Percentiles rank a stretch among this genome's conserved stretches.
Conservation (phyloP, 2,888 invertebrate genomes). For the Pelosia muscerda region DNA sequence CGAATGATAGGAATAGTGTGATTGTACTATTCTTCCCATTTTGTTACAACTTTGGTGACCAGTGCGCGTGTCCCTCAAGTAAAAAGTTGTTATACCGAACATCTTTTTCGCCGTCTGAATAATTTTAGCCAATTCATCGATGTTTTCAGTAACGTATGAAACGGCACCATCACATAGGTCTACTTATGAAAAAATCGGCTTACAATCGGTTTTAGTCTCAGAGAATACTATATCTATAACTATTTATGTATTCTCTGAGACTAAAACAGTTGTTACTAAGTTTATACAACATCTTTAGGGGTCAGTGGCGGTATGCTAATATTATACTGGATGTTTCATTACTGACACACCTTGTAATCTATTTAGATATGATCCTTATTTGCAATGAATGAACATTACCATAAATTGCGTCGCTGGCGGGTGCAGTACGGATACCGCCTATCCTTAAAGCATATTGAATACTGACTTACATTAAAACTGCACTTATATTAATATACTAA, state of each 20-base stretch:
- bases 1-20: not conserved
- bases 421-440: slow-evolving; percentile 56
- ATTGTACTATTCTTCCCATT: not conserved
- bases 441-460: slow-evolving; percentile 63
- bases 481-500: not conserved
- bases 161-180: too few relatives aligned
- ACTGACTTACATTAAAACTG: slow-evolving; percentile 19
- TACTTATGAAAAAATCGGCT: too few relatives aligned
- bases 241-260: too few relatives aligned
- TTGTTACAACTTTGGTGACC: too few relatives aligned
- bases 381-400: slow-evolving; percentile 83
- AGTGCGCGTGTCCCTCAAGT: not conserved
- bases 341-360: slow-evolving; percentile 64
- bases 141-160: too few relatives aligned
- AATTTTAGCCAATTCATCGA: too few relatives aligned
- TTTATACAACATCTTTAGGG: not conserved
- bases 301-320: slow-evolving; percentile 6
- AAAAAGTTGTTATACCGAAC: not conserved
- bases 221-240: not conserved
- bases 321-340: slow-evolving; percentile 31
- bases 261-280: not conserved
- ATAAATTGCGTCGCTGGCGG: slow-evolving; percentile 71
- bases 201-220: too few relatives aligned
- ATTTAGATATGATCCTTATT: slow-evolving; percentile 73
- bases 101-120: too few relatives aligned